Evolutionary conservation across 2,113 vertebrate genomes (phyloP), one percentile per base, ranked within the genome.

Genomic region (Phalacrocorax brasilianus): DNA sequence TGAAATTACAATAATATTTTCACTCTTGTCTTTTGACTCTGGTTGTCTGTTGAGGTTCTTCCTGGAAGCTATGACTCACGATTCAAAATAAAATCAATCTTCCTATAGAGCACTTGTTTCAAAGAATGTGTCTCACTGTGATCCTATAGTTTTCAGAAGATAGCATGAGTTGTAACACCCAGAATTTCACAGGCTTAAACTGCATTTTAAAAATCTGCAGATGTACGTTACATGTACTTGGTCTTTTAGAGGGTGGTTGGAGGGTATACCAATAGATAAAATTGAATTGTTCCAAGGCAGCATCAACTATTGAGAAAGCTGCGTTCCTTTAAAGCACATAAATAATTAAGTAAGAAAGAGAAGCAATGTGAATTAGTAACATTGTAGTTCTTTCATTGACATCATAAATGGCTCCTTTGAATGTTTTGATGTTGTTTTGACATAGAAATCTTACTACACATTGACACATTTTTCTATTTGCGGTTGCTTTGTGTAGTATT

Each of bases 381-480:
- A 75, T 56, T 81, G 19, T 61, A 89, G 59, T 84, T 84, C 88
- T 93, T 92, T 81, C 88, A 89, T 8, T 96, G 92, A 89, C 88
- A 96, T 93, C 65, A 89, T 87, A 95, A 97, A 91, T 84, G 68
- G 30, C 18, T 94, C 40, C 32, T 96, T 89, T 95, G 76, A 94
- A 93, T 92, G 61, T 92, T 97, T 91, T 92, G 85, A 91, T 95
- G 83, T 72, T 96, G 85, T 94, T 96, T 96, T 94, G 93, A 96
- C 92, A 93, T 26, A 78, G 68, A 78, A 94, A 89, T 93, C 85
- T 86, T 91, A 78, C 55, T 85, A 86, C 55, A 88, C n/a, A 35
- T 92, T 91, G 92, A 84, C 92, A 91, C 28, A 84, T 86, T 96
- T 94, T 96, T 80, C 47, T 96, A 61, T 92, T 86, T 94, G 79